Evolutionary conservation across 1,140 invertebrate genomes (phyloP).

Genomic region (Rhagoletis pomonella): DNA sequence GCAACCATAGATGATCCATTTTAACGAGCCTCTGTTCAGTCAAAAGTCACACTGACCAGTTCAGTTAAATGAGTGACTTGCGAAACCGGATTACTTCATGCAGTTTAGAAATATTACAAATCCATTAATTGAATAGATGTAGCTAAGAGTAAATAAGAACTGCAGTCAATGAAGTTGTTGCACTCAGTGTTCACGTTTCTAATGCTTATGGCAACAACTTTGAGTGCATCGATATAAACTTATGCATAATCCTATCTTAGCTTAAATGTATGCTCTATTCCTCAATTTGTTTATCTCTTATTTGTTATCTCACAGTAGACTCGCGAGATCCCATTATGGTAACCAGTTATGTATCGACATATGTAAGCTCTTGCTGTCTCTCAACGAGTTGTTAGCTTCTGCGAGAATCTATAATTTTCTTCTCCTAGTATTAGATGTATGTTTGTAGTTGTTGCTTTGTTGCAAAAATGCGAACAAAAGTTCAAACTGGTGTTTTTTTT

Average conservation of each 20-base stretch:
- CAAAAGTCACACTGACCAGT: too few relatives aligned
- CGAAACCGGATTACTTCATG: too few relatives aligned
- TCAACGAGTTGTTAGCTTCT: constrained; percentile 7
- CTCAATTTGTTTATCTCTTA: too few relatives aligned
- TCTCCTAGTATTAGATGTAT: neutral
- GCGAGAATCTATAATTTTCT: neutral
- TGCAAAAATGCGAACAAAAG: constrained; percentile 60
- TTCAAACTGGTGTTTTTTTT: constrained; percentile 51
- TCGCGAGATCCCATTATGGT: too few relatives aligned
- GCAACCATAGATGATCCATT: too few relatives aligned
- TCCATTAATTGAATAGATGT: too few relatives aligned
- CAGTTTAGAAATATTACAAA: too few relatives aligned
- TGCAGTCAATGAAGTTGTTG: neutral
- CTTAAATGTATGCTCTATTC: neutral
- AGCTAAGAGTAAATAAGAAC: neutral
- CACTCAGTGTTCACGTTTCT: neutral
- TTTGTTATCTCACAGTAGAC: too few relatives aligned
- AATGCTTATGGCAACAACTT: neutral
- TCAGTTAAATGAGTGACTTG: too few relatives aligned
- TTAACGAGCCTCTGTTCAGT: too few relatives aligned
- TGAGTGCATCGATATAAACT: neutral
- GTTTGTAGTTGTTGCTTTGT: neutral
- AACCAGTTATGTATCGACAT: too few relatives aligned
- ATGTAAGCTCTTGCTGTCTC: neutral
- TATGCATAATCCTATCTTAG: neutral